Evolutionary conservation across 2,797 vertebrate species (phyloP), one percentile per base, ranked within the genome.

Genomic region (Chelon auratus): DNA sequence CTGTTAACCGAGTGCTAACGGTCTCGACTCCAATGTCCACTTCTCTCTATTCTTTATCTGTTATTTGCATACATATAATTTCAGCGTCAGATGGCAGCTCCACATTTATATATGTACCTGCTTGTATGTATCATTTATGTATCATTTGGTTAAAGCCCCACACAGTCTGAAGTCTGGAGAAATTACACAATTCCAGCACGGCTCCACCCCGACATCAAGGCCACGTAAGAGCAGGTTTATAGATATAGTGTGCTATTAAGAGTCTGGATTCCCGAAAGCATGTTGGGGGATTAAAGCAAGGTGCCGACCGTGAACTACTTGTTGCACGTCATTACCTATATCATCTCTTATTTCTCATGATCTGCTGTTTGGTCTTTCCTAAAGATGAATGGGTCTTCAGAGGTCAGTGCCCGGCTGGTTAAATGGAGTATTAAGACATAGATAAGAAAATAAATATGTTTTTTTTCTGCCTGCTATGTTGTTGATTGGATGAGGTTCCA

Each of bases 361-460:
- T 12, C n/a, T 2, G 24, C 17, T 66, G 45, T 7, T 78, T n/a
- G 57, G 20, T 53, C 37, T 60, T 26, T 60, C 15, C 45, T 24
- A 1, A 24, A 67, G 57, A 75, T 67, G 54, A 59, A 62, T 51
- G 26, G 26, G 54, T 18, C 1, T 9, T 24, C 54, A 42, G 13
- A 11, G 15, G 30, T 43, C 51, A 0, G 30, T 24, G 24, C 15
- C 17, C n/a, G 0, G 1, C 51, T 17, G 51, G 40, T 58, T 57
- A 15, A 62, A 24, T n/a, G 47, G 15, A 69, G 62, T 60, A 65
- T 64, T 26, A 5, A 56, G 42, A 58, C 56, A n/a, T 1, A 40
- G 72, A 81, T 69, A 68, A 84, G 52, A 62, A 65, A 77, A 61
- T 61, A 3, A 76, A 72, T 72, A 72, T 72, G 40, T 17, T 48